Base-by-base conservation (phyloP, 2,888 invertebrate species). In the Lasius platythorax region DNA sequence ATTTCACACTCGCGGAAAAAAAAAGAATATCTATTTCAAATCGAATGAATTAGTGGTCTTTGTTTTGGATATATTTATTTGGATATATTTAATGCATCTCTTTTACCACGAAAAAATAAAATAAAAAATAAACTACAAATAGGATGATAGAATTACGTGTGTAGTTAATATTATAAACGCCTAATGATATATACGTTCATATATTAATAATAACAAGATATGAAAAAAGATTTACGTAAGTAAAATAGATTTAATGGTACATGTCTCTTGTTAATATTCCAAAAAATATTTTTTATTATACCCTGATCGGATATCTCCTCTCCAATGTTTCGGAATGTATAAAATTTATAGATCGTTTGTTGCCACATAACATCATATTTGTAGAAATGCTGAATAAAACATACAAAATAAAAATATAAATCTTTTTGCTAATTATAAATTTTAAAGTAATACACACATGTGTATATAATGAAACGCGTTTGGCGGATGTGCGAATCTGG, bases 21-120 rank as follows among this genome's bases (percentile, higher is more conserved):
- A 58, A 81, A 75, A 72, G 30, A 72, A 75, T 73, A 61, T 56
- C 73, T 15, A 18, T n/a, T 53, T 53, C n/a, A 53, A 53, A 50
- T 50, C n/a, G n/a, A 50, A 46, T 46, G 0, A 46, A n/a, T n/a
- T 53, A 53, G 8, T 8, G 5, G n/a, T 53, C n/a, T 53, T n/a
- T 0, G 8, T 53, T 53, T n/a, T 58, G 43, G 12, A 40, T 72
- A 73, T 82, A 63, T 63, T 50, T 37, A 50, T 72, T 70, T 72
- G 37, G n/a, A 18, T 50, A 30, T 70, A n/a, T n/a, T 4, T n/a
- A n/a, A 56, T n/a, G 9, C n/a, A 56, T 56, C n/a, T 9, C 3
- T 8, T 56, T 56, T 56, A 56, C 53, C n/a, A 3, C 1, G 3
- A 56, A 56, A n/a, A 23, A 23, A 23, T 23, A 23, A 23, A 23